phyloP scores from a whole-genome alignment of 2,888 invertebrate genomes.

The Chloroclystis v-ata region DNA sequence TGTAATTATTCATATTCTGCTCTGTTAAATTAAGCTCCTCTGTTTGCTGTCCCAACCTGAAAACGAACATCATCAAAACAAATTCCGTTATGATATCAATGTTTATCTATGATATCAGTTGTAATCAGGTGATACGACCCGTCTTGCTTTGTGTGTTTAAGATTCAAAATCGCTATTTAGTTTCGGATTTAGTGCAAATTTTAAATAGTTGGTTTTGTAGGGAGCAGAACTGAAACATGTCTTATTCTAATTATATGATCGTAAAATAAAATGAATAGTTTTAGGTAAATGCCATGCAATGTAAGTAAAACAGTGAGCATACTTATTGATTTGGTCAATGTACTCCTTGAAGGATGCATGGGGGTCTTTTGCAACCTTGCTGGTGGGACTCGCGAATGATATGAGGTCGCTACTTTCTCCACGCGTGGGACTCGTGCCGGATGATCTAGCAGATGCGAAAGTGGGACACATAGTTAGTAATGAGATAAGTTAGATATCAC shows the following conservation, averaged over 20 bases:
- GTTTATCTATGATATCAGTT: conserved; percentile 20
- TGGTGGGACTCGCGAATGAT: conserved; percentile 83
- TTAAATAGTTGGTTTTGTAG: background rate
- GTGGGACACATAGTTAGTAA: conserved; percentile 16
- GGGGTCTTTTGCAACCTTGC: conserved; percentile 64
- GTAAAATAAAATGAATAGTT: background rate
- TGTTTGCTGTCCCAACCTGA: conserved; percentile 65
- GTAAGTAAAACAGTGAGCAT: conserved; percentile 22
- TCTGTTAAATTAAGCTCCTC: conserved; percentile 58
- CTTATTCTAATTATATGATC: background rate
- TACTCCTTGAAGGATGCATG: conserved; percentile 79
- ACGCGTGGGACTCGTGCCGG: conserved; percentile 63
- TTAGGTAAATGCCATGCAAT: background rate
- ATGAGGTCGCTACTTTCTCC: conserved; percentile 80
- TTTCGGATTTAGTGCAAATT: background rate
- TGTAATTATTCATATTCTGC: conserved; percentile 63
- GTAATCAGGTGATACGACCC: conserved; percentile 13
- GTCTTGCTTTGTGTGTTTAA: background rate
- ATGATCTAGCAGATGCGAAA: conserved; percentile 45
- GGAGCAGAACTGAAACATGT: too few species aligned
- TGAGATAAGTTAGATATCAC: background rate
- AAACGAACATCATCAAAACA: conserved; percentile 23
- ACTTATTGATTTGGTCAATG: conserved; percentile 61
- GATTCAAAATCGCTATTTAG: background rate
- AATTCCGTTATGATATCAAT: conserved; percentile 9